Percentiles rank a stretch among this genome's conserved stretches.
Evolutionary conservation across 2,888 invertebrate genomes (phyloP).

Genomic region (Gonocerus acuteangulatus): DNA sequence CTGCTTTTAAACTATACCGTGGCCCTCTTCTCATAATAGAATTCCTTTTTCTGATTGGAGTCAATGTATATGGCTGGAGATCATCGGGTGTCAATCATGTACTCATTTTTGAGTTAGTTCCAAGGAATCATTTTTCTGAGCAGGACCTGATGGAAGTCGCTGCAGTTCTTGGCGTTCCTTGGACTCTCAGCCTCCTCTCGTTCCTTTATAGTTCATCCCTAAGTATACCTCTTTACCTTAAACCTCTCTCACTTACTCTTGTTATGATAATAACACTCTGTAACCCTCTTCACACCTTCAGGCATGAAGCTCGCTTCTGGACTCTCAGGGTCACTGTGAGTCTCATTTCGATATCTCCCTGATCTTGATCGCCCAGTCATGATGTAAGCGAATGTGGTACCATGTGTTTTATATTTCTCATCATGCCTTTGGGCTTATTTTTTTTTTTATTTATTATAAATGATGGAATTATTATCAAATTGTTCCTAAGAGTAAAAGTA

Average conservation of each 20-base stretch:
- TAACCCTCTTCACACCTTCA: slow-evolving; percentile 68
- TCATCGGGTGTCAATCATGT: slow-evolving; percentile 78
- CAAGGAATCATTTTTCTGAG: slow-evolving; percentile 65
- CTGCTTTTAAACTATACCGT: slow-evolving; percentile 69
- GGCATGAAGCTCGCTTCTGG: slow-evolving; percentile 71
- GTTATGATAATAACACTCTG: slow-evolving; percentile 62
- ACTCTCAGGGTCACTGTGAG: slow-evolving; percentile 55
- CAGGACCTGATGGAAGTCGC: slow-evolving; percentile 69
- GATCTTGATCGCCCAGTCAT: not conserved
- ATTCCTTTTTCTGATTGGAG: slow-evolving; percentile 67
- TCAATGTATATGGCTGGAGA: slow-evolving; percentile 75
- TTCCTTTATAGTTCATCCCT: slow-evolving; percentile 59
- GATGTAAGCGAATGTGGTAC: not conserved
- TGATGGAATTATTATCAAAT: no score
- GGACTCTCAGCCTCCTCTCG: slow-evolving; percentile 57
- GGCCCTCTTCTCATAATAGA: slow-evolving; percentile 69
- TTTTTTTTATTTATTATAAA: no score
- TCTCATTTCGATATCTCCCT: slow-evolving; percentile 31
- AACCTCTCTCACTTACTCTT: slow-evolving; percentile 61
- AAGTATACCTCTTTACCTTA: slow-evolving; percentile 66
- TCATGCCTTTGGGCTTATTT: slow-evolving; percentile 3
- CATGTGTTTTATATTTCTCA: not conserved
- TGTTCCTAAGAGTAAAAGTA: no score
- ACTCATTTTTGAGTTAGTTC: slow-evolving; percentile 73
- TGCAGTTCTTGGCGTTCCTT: slow-evolving; percentile 66